Evolutionary conservation across 2,113 vertebrate species (phyloP), one percentile per base, ranked within the genome.

Genomic region (Platichthys flesus): DNA sequence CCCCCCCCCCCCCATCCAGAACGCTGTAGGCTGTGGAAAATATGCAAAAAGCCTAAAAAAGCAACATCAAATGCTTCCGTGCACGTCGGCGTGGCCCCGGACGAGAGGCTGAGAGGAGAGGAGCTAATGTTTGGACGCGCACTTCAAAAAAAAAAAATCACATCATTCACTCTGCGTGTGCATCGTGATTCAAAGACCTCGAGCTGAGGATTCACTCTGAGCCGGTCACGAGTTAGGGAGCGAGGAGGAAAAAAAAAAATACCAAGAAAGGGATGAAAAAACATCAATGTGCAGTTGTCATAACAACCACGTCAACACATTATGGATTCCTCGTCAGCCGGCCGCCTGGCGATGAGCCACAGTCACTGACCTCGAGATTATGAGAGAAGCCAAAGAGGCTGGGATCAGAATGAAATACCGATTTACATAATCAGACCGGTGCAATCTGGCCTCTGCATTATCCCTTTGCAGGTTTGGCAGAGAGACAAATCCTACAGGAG

Each of bases 391-490:
- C 42, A 51, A 70, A 73, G 24, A 68, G 76, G 73, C 67, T 61
- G 74, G 59, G 40, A 23, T 59, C 20, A 1, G 60, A 64, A 71
- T 66, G 67, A 82, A 75, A 64, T 40, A 71, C 45, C 4, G 2
- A 76, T 86, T 86, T 89, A 79, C 77, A 85, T 88, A 87, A 86
- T 78, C 81, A 76, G 70, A 87, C 80, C 64, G 82, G 67, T 37
- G 47, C 54, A 77, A 28, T 72, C 58, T 61, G 71, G 70, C 63
- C 24, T 68, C 52, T 42, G 51, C 42, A 61, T 56, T 71, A 45
- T 63, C 56, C 59, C 51, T 69, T 65, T 77, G 21, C 58, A 42
- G 62, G 37, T 74, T 74, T 55, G 14, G 52, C 65, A 7, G 18
- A 40, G 58, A 71, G 70, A 54, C 20, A 3, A 0, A 21, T n/a